A percentile compares a stretch with the other conserved stretches of the same genome.
Evolutionary conservation across 2,888 invertebrate genomes (phyloP).

Genomic region (Idaea biselata): DNA sequence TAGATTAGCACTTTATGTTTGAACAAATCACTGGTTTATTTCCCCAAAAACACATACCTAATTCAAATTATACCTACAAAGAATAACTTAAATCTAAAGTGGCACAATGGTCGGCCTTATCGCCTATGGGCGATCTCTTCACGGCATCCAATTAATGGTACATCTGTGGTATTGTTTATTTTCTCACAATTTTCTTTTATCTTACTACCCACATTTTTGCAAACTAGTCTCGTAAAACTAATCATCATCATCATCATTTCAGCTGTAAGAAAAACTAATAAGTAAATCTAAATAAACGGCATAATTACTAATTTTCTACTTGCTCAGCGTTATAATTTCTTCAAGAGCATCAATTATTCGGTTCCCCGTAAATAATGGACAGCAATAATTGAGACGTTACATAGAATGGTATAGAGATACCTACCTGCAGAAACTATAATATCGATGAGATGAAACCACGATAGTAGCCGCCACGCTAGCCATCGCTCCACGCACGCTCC

Average conservation of each 20-base stretch:
- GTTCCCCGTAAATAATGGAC: constrained; percentile 42
- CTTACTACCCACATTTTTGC: background rate
- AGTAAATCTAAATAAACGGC: background rate
- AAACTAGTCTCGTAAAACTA: background rate
- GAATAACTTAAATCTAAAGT: too few species aligned
- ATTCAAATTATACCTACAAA: too few species aligned
- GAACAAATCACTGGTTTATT: too few species aligned
- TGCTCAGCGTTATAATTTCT: background rate
- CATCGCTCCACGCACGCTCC: constrained; percentile 52
- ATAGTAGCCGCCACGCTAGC: constrained; percentile 52
- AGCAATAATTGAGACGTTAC: constrained; percentile 51
- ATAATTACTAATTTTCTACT: background rate
- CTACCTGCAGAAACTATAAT: constrained; percentile 37
- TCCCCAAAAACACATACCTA: too few species aligned
- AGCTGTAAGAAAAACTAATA: too few species aligned
- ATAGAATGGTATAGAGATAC: constrained; percentile 28
- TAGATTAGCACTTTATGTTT: too few species aligned
- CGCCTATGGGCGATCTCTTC: too few species aligned
- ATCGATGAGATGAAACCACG: constrained; percentile 76
- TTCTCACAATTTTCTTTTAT: background rate
- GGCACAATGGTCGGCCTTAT: too few species aligned
- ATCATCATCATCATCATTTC: too few species aligned
- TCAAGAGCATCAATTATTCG: constrained; percentile 34
- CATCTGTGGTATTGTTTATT: background rate
- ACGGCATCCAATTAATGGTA: too few species aligned